Base-by-base conservation (phyloP, 2,797 vertebrate species). In the Garrulus glandarius region DNA sequence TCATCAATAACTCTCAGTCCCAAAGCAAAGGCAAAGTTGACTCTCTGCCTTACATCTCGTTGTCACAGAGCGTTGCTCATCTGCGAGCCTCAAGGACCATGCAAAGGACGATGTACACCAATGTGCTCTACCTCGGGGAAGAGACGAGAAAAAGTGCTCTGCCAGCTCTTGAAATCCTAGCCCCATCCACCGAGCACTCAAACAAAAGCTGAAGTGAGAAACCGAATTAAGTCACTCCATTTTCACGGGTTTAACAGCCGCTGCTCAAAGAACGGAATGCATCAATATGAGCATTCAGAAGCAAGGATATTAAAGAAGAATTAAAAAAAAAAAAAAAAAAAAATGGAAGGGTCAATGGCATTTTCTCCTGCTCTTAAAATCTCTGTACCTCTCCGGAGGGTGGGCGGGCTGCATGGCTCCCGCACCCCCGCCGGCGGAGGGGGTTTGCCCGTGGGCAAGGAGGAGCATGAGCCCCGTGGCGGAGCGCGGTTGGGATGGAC, bases 121-220 rank as follows among this genome's bases (percentile, higher is more conserved):
- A 16, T 15, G 46, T 10, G 14, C 79, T 34, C 64, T 53, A 12
- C 46, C 46, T 86, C 49, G 29, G 59, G 36, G 30, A 71, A 75
- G 34, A 60, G 43, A 17, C 0, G 8, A 46, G 41, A 34, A 89
- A 85, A 81, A 69, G 19, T 30, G 43, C 36, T 72, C 67, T 55
- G 39, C 27, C 23, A 27, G 55, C 23, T 52, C 74, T 47, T 21
- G 55, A 64, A 91, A 72, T 57, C 64, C 27, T 57, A 52, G 10
- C 39, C 52, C 41, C 19, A 30, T 61, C 50, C 77, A 47, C 41
- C 6, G 3, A 82, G 19, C 44, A 2, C 65, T 55, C 88, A 26
- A 55, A 87, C 67, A 63, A 89, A 90, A 76, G 24, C 34, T 46
- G 60, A 91, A 92, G 65, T 23, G 52, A 87, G 74, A 95, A 95